Evolutionary conservation across 2,113 vertebrate genomes (phyloP), one percentile per base, ranked within the genome.

Genomic region (Tinamus guttatus): DNA sequence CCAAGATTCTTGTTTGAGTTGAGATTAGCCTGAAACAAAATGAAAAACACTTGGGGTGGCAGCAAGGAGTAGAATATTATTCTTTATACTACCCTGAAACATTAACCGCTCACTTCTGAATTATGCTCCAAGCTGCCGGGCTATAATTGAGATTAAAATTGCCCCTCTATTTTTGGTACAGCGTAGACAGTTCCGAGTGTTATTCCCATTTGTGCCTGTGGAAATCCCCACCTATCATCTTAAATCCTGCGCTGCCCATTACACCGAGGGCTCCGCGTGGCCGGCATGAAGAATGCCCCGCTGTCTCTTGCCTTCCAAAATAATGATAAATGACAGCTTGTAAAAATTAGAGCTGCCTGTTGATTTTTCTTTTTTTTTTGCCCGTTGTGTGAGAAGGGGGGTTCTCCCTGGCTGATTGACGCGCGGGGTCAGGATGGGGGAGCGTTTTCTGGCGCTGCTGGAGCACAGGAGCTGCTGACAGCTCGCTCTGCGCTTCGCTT

Each of bases 401-500:
- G n/a, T 93, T 85, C 89, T 52, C 49, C 85, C 84, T 5, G 8
- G 56, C 24, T 98, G 98, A 99, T 95, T 97, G 98, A 98, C 98
- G 96, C 95, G 87, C 5, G 0, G 97, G 98, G 98, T 98, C 98
- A 98, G 95, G 97, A 93, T 90, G 93, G 97, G 91, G 94, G 97
- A 97, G 94, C 90, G 40, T 98, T 97, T 98, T 97, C 96, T 97
- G 97, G 96, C 94, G 93, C 92, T 93, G 91, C 97, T 87, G 96
- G 94, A 95, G 98, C 95, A 76, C 34, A 69, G 94, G 98, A 98
- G 97, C 89, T 98, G 98, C 97, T 99, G 98, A 99, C 98, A 99
- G 98, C 95, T 97, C 56, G 67, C 80, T 75, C 97, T 71, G 70
- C 97, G 75, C 90, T 95, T 94, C 87, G 60, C 97, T 95, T 95